Base-by-base conservation (phyloP, 2,797 vertebrate species). In the Melanotaenia trifasciata region DNA sequence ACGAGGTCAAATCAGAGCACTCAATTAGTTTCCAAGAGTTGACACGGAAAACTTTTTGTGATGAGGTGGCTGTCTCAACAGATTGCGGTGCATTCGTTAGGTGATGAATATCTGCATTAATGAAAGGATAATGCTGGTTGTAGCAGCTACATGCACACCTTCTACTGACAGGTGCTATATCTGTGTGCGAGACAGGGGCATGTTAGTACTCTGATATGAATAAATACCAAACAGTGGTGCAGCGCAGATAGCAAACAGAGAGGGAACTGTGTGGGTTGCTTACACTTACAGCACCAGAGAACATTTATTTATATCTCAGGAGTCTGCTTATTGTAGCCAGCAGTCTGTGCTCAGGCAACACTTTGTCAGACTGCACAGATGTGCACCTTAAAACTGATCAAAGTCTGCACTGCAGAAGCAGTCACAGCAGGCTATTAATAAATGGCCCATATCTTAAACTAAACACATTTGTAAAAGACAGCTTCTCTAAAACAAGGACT, bases 1-100 rank as follows among this genome's bases (percentile, higher is more conserved):
- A 93, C 51, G 74, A 93, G 93, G 93, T 90, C 92, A 90, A 90
- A 90, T 90, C 80, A 58, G 76, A 86, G 73, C 79, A 67, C 83
- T 86, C 86, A 85, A 83, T 90, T 84, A 83, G 81, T 87, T 91
- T 88, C 65, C 54, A 67, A 70, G 78, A 90, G 83, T 85, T 79
- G 69, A 83, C 0, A 57, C 0, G 2, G 51, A 82, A 87, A 89
- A 85, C 56, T 77, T 89, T 84, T 83, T 76, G 35, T 81, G 84
- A 87, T 79, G 84, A 89, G 63, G 74, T 13, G 67, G 76, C 76
- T 75, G 38, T 81, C 90, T 87, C 58, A 85, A 74, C 80, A 80
- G 71, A 76, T 78, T 74, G 35, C 40, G 43, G 30, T 18, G 60
- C 22, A 9, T 63, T 50, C n/a, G 20, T 70, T 61, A 22, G 64